A percentile compares a stretch with the other conserved stretches of the same genome.
Evolutionary conservation across 2,888 invertebrate genomes (phyloP).

Genomic region (Eilema sororculum): DNA sequence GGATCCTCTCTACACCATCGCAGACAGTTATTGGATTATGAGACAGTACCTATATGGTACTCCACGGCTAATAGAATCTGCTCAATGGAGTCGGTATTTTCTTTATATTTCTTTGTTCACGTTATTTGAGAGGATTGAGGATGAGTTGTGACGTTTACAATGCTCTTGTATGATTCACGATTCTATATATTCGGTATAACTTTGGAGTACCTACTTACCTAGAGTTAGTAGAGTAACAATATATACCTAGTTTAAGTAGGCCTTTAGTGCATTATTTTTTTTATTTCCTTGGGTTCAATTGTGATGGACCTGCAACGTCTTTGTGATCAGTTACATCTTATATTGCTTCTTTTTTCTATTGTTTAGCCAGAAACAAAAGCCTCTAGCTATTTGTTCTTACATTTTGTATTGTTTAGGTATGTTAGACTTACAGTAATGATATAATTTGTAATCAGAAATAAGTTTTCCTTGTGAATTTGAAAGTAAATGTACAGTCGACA

Average conservation of each 20-base stretch:
- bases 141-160: slow-evolving; percentile 21
- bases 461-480: not conserved
- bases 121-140: slow-evolving; percentile 22
- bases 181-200: not conserved
- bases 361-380: no score
- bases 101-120: slow-evolving; percentile 33
- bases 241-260: no score
- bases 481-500: not conserved
- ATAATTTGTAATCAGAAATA: not conserved
- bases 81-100: slow-evolving; percentile 37
- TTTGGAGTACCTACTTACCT: not conserved
- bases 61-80: slow-evolving; percentile 46
- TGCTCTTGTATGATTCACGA: slow-evolving; percentile 12
- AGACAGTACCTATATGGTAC: slow-evolving; percentile 41
- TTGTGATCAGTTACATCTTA: no score
- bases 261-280: no score
- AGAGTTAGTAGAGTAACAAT: not conserved
- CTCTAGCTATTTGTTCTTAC: no score
- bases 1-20: slow-evolving; percentile 40
- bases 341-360: no score
- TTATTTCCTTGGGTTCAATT: not conserved
- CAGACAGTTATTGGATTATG: slow-evolving; percentile 59
- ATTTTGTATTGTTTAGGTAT: no score
- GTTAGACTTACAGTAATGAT: not conserved
- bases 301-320: no score